phyloP scores from a whole-genome alignment of 2,888 invertebrate species.

The Metacarcinus magister region DNA sequence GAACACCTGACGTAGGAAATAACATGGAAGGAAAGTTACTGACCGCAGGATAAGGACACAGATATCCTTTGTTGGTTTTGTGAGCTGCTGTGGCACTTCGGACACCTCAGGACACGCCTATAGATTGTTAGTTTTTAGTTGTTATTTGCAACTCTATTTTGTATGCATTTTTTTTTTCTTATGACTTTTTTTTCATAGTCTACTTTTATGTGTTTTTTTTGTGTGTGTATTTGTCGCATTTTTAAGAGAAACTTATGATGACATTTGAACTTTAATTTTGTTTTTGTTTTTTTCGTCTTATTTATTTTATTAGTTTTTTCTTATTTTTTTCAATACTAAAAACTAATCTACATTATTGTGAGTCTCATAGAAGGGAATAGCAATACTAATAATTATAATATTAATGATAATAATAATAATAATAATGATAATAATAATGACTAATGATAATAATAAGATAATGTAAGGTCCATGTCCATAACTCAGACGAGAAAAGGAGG shows the following conservation, averaged over 20 bases:
- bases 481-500: neutral
- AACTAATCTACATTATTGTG: no score
- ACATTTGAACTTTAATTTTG: neutral
- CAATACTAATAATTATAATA: neutral
- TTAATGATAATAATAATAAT: neutral
- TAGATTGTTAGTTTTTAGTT: no score
- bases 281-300: no score
- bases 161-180: neutral
- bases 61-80: neutral
- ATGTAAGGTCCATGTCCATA: neutral
- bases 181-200: constrained; percentile 3
- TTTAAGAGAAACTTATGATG: neutral
- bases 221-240: neutral
- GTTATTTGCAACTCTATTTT: neutral
- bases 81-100: no score
- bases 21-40: no score
- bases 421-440: no score
- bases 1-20: no score
- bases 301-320: no score
- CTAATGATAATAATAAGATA: neutral
- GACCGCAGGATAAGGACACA: no score
- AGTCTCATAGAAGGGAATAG: no score
- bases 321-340: no score
- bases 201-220: neutral
- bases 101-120: no score